These are phyloP conservation scores for Thalassarche chlororhynchos DNA, from an alignment of 2,113 vertebrate genomes.

Conservation along the genomic window DNA sequence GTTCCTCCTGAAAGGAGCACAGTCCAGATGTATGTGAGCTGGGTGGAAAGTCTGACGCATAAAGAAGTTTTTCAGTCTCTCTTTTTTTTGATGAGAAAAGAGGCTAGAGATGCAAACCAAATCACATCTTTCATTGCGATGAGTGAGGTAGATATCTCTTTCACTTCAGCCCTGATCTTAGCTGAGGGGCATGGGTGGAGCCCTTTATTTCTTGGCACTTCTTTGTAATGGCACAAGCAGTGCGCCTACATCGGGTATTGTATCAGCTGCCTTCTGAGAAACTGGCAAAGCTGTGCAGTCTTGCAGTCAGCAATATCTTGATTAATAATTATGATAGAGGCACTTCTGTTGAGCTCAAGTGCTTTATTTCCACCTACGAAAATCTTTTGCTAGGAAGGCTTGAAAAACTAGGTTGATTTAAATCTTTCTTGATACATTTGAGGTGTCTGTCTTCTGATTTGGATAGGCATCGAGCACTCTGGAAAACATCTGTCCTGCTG, in stretches of 20 bases:
- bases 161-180: constrained; percentile 14
- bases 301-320: background rate
- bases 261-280: constrained; percentile 16
- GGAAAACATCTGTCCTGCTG: background rate
- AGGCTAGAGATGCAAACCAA: background rate
- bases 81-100: background rate
- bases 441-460: background rate
- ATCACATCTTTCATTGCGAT: background rate
- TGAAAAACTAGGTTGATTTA: background rate
- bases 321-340: background rate
- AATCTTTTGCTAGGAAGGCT: background rate
- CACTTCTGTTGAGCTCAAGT: background rate
- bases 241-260: background rate
- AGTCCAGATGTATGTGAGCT: background rate
- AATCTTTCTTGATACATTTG: background rate
- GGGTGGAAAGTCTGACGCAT: background rate
- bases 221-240: background rate
- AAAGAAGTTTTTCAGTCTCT: background rate
- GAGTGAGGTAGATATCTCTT: background rate
- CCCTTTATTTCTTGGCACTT: constrained; percentile 10
- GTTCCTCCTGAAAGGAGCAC: background rate
- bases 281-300: background rate
- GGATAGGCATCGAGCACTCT: background rate
- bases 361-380: background rate
- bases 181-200: constrained; percentile 50